A percentile compares a stretch with the other conserved stretches of the same genome.
These are phyloP conservation scores for Acheta domesticus DNA, from an alignment of 2,888 invertebrate genomes.

Conservation along the genomic window DNA sequence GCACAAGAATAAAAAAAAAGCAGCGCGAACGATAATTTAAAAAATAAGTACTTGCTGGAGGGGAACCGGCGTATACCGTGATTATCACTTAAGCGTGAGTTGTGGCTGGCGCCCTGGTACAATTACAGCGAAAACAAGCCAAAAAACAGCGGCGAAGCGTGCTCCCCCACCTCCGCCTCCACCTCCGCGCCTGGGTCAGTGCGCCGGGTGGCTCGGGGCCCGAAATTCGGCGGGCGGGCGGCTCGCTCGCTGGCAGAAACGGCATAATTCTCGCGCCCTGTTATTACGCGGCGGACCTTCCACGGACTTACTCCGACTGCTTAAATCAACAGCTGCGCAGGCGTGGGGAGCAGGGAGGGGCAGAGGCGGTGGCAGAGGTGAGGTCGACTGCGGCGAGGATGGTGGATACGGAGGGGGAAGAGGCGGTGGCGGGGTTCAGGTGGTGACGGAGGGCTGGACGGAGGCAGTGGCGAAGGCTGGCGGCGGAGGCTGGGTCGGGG, in stretches of 20 bases:
- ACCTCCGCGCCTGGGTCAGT: neutral
- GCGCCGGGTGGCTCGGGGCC: no score
- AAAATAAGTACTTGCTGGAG: slow-evolving; percentile 9
- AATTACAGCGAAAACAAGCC: slow-evolving; percentile 1
- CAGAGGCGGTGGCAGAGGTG: no score
- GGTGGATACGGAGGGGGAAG: no score
- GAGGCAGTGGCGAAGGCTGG: no score
- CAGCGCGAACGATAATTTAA: slow-evolving; percentile 2
- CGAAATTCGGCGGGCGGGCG: no score
- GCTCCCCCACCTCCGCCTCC: neutral
- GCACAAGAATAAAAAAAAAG: neutral
- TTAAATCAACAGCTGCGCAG: neutral
- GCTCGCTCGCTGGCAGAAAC: neutral
- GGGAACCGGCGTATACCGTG: slow-evolving; percentile 9
- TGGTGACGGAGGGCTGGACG: no score
- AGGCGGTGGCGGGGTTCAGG: no score
- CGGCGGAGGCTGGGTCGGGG: no score
- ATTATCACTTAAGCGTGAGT: slow-evolving; percentile 1
- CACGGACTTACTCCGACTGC: slow-evolving; percentile 2
- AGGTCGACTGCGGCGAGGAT: no score
- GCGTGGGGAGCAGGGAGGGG: neutral
- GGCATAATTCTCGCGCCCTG: neutral
- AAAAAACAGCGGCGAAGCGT: slow-evolving; percentile 4
- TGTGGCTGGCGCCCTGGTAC: slow-evolving; percentile 9
- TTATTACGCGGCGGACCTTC: slow-evolving; percentile 7